Base-by-base conservation (phyloP, 1,140 invertebrate species). In the Conopomorpha cramerella region DNA sequence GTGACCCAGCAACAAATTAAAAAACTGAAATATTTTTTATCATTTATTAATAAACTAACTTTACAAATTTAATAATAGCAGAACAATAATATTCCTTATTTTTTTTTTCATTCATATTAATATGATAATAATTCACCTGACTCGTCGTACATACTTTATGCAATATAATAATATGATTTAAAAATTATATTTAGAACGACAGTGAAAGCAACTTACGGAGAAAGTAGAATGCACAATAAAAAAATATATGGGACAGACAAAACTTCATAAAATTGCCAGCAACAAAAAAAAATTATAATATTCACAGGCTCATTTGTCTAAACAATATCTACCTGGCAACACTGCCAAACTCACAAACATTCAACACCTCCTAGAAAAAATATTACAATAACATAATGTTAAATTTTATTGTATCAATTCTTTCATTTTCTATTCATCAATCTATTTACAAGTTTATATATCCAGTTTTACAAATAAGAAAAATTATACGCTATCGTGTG, bases 61-160 rank as follows among this genome's bases (percentile, higher is more conserved):
- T 74, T 74, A 74, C 70, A 74, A 74, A 74, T 74, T 71, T 74
- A 74, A 74, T 74, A 74, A 74, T 74, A 74, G 70, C 70, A 73
- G 70, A 74, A 74, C 70, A 74, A 74, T 74, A 71, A 74, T 74
- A 74, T 71, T 74, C 66, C 70, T 71, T 74, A 74, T 74, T 74
- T 74, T 57, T n/a, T n/a, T 70, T 71, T 66, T 70, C 65, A 72
- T 74, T 71, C 65, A 70, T 70, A 72, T 68, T 70, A 68, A 71
- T 70, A 66, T 72, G 66, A 73, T 70, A 67, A 72, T 71, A 71
- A 71, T 67, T 72, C 67, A 70, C 63, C 70, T 74, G 70, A 74
- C 70, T 74, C 65, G 63, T 71, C 63, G 63, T 63, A 72, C 55
- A 67, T n/a, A n/a, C n/a, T n/a, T n/a, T n/a, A n/a, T n/a, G n/a